A percentile compares a stretch with the other conserved stretches of the same genome.
Evolutionary conservation across 2,797 vertebrate species (phyloP).

Genomic region (Adrianichthys oophorus): DNA sequence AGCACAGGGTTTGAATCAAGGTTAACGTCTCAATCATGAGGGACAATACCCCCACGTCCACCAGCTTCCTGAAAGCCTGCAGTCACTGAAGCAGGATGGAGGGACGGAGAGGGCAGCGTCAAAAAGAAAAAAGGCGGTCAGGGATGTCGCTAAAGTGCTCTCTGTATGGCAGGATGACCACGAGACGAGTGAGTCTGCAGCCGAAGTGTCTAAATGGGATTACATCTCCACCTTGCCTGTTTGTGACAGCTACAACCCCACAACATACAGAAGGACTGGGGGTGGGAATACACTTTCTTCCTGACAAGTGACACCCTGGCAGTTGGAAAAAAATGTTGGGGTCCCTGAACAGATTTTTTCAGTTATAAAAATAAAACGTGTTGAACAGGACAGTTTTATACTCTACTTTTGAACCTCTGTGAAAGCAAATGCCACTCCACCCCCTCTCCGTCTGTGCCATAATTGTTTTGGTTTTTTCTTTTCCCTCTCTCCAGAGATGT

Average conservation of each 20-base stretch:
- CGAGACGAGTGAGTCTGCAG: constrained; percentile 17
- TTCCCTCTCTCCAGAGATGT: constrained; percentile 71
- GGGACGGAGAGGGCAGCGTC: constrained; percentile 23
- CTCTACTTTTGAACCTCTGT: constrained; percentile 82
- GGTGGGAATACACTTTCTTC: constrained; percentile 71
- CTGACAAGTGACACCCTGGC: constrained; percentile 83
- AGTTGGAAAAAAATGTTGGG: constrained; percentile 79
- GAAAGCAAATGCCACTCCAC: constrained; percentile 81
- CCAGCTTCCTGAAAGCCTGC: constrained; percentile 42
- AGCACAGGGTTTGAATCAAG: constrained; percentile 51
- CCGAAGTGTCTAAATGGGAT: constrained; percentile 32
- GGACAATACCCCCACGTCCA: constrained; percentile 53
- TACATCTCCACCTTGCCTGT: constrained; percentile 62
- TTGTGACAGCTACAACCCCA: constrained; percentile 69
- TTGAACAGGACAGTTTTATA: constrained; percentile 81
- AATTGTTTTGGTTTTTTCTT: constrained; percentile 64
- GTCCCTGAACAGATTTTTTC: constrained; percentile 86
- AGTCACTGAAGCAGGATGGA: constrained; percentile 37
- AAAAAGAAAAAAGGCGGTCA: constrained; percentile 13
- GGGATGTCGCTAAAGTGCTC: constrained; percentile 17
- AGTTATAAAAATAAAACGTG: constrained; percentile 86
- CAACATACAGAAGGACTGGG: constrained; percentile 84
- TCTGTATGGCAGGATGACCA: constrained; percentile 15
- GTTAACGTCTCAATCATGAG: constrained; percentile 69
- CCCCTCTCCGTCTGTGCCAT: constrained; percentile 82